Base-by-base conservation (phyloP, 2,113 vertebrate species). In the Maylandia zebra region DNA sequence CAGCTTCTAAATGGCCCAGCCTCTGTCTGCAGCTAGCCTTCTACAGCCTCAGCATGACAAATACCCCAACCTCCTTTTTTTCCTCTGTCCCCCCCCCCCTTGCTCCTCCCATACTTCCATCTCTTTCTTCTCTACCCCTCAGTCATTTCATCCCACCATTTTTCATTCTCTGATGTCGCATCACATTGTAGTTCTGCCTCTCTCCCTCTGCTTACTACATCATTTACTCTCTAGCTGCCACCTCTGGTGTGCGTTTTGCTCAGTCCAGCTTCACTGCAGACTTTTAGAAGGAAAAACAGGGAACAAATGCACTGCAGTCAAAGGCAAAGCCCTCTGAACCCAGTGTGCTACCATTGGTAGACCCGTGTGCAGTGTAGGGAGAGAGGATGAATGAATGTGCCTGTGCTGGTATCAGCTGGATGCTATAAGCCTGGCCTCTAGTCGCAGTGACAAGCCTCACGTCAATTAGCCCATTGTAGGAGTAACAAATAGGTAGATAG, bases 21-120 rank as follows among this genome's bases (percentile, higher is more conserved):
- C 84, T 50, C 90, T 89, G 86, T 93, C 94, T 96, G 95, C 92
- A 96, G 83, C 95, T 93, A 87, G 87, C 86, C 87, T 93, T 89
- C 91, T 93, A 97, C 96, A 91, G 85, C 94, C 91, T 45, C 90
- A 81, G 96, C 95, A 97, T 96, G 92, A 96, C 93, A 96, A 96
- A 94, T 93, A 96, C 92, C 91, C 89, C 80, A 88, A 32, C 53
- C 84, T 66, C 82, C 69, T 61, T 90, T 76, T 90, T 83, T 34
- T 9, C 17, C 32, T 52, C 45, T 81, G 13, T 32, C 6, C 45
- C 56, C 82, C 30, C 30, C 81, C 34, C 12, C 4, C 41, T 50
- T 48, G 9, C 22, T 81, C 66, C 30, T 48, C 48, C 82, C 19
- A 4, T 56, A 79, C 45, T 78, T 24, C 82, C 19, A 41, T 82